phyloP scores from a whole-genome alignment of 2,113 vertebrate genomes.

The Brachypteracias leptosomus region DNA sequence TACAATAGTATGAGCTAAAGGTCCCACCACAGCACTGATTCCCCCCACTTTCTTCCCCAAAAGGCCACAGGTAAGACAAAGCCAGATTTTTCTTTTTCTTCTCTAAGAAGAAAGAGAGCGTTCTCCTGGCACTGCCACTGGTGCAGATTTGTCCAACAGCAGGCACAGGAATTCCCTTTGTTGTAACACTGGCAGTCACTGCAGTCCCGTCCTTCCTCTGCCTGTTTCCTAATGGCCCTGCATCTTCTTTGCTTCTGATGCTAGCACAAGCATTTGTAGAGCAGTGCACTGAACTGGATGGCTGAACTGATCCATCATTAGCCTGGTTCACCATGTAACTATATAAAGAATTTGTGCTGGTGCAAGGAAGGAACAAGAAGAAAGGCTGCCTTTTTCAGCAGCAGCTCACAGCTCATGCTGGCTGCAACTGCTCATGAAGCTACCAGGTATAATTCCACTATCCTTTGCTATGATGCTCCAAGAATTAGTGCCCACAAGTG shows the following conservation, averaged over 20 bases:
- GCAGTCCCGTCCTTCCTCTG: neutral
- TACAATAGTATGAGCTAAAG: neutral
- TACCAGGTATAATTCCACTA: neutral
- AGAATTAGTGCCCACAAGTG: neutral
- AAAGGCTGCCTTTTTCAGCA: neutral
- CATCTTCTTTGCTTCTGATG: neutral
- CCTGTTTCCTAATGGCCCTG: neutral
- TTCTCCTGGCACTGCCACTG: neutral
- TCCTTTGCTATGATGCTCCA: neutral
- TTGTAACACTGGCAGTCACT: neutral
- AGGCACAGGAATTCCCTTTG: neutral
- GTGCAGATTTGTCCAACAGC: neutral
- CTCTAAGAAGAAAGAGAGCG: neutral
- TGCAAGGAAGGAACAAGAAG: neutral
- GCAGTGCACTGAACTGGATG: neutral
- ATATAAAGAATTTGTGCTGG: slow-evolving; percentile 28
- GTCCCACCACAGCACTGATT: neutral
- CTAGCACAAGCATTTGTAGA: slow-evolving; percentile 5
- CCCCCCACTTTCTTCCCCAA: neutral
- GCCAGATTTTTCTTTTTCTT: fast-evolving
- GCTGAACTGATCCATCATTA: slow-evolving; percentile 53
- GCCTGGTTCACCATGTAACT: slow-evolving; percentile 16
- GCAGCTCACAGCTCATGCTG: neutral
- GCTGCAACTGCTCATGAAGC: neutral
- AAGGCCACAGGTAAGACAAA: neutral